Evolutionary conservation across 1,140 invertebrate species (phyloP), one percentile per base, ranked within the genome.

Genomic region (Anadara kagoshimensis): DNA sequence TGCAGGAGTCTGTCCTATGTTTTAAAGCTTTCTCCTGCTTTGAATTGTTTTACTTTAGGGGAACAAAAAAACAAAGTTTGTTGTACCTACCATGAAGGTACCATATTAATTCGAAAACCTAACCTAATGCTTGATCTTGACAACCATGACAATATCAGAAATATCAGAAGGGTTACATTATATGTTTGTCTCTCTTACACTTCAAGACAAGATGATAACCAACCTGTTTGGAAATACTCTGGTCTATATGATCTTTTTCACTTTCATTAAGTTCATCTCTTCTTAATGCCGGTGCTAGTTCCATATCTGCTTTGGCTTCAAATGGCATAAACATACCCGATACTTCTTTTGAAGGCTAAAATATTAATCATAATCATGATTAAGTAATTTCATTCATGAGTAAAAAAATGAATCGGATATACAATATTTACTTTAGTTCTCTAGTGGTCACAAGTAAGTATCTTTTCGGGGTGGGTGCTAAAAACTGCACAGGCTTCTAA

Each of bases 241-340:
- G 49, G 49, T 86, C 84, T 20, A 86, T 65, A 18, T 53, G 49
- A 18, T 68, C 56, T 36, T 69, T 82, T 20, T 68, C 45, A 11
- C 78, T 73, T 18, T 72, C 62, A 54, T 68, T 45, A 5, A 83
- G 24, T 12, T 92, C 49, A 63, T 87, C 84, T 56, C 68, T 49
- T 76, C 94, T 90, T 68, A 85, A 83, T 12, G 91, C 78, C 0
- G 95, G 95, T 5, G 96, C 95, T 63, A 97, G 78, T 83, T 92
- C 92, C 95, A 97, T 97, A 86, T 96, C 94, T n/a, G 92, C 92
- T 87, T 96, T 97, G 5, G 96, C 89, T 90, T 95, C 91, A 80
- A 94, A 91, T 62, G 86, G 82, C 76, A 83, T 82, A 78, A 89
- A 89, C n/a, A 83, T 57, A 62, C 85, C 80, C 43, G 72, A 66